Evolutionary conservation across 2,113 vertebrate species (phyloP).

Genomic region (Toxostoma redivivum): DNA sequence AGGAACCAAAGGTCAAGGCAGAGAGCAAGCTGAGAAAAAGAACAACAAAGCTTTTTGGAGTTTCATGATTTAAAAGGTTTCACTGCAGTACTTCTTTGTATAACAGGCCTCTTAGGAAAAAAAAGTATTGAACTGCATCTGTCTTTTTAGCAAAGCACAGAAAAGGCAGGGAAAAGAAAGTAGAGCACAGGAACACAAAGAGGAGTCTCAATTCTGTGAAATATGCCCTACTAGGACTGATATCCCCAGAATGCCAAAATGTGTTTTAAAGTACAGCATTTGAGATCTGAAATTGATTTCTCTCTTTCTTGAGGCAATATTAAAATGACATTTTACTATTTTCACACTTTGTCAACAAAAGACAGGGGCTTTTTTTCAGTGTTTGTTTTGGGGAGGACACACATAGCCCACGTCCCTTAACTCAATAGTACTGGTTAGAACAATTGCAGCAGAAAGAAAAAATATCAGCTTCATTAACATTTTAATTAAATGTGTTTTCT

Average conservation of each 20-base stretch:
- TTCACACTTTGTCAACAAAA: background rate
- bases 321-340: background rate
- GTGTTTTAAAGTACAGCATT: background rate
- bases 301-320: background rate
- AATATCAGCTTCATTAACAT: background rate
- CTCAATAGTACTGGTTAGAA: background rate
- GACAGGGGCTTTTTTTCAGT: accelerated
- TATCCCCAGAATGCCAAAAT: background rate
- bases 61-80: background rate
- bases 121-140: background rate
- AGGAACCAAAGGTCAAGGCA: background rate
- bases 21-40: background rate
- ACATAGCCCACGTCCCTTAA: background rate
- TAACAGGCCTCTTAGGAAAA: background rate
- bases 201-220: background rate
- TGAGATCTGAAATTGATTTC: background rate
- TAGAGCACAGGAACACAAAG: background rate
- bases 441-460: background rate
- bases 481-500: background rate
- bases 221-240: background rate
- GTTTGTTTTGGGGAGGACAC: background rate
- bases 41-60: background rate
- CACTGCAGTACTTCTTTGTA: background rate
- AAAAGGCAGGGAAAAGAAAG: background rate
- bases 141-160: background rate